Percentiles rank a stretch among this genome's conserved stretches.
phyloP scores from a whole-genome alignment of 2,797 vertebrate genomes.

The Pterois miles region DNA sequence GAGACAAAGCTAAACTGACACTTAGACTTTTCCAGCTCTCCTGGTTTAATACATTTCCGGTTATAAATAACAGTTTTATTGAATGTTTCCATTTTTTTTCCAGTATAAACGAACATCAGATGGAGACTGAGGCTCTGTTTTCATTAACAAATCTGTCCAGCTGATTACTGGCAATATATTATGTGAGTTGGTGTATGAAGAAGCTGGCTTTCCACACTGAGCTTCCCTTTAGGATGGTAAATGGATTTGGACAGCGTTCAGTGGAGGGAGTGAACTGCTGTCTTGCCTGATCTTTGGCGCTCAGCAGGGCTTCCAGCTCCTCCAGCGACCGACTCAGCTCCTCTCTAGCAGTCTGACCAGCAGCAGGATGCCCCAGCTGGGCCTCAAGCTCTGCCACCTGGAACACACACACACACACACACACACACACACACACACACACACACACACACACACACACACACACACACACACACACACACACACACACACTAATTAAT shows the following conservation, averaged over 20 bases:
- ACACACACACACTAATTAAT: neutral
- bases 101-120: neutral
- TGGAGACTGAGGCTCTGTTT: neutral
- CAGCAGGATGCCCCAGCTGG: constrained; percentile 79
- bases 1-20: neutral
- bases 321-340: constrained; percentile 86
- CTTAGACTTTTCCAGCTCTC: neutral
- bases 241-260: constrained; percentile 14
- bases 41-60: neutral
- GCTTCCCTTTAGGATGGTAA: neutral
- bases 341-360: constrained; percentile 78
- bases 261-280: neutral
- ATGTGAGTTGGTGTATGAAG: neutral
- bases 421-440: neutral
- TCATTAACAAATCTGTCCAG: neutral
- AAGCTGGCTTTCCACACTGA: neutral
- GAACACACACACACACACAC: constrained; percentile 34
- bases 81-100: neutral
- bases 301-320: constrained; percentile 90
- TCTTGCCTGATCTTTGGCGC: constrained; percentile 91
- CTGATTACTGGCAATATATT: neutral
- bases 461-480: neutral
- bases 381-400: constrained; percentile 94
- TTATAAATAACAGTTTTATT: neutral
- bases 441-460: neutral